phyloP scores from a whole-genome alignment of 2,888 invertebrate species.

The Phyllotreta cruciferae region DNA sequence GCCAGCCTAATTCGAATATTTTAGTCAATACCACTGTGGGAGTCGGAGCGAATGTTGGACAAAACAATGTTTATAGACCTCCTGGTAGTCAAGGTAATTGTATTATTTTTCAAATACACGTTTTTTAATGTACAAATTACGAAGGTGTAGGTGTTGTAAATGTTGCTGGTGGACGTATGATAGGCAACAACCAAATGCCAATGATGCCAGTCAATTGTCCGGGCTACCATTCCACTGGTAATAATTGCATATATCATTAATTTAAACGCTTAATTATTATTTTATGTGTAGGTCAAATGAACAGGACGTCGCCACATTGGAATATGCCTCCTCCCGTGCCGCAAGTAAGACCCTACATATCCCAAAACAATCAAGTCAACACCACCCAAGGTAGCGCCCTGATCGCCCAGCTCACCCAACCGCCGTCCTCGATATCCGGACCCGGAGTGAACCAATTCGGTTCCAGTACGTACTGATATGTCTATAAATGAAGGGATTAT shows the following conservation, averaged over 20 bases:
- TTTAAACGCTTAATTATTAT: background rate
- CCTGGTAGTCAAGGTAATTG: constrained; percentile 43
- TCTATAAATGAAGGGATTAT: background rate
- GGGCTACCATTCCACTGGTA: constrained; percentile 52
- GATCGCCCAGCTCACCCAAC: constrained; percentile 67
- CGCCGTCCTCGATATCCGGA: constrained; percentile 62
- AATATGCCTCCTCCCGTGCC: constrained; percentile 70
- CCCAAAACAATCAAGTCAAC: constrained; percentile 49
- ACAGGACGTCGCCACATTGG: constrained; percentile 58
- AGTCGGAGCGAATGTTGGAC: constrained; percentile 53
- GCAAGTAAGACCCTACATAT: constrained; percentile 53
- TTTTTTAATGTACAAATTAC: background rate
- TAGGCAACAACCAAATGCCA: constrained; percentile 51
- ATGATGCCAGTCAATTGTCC: constrained; percentile 55
- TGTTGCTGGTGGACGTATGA: constrained; percentile 42
- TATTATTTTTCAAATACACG: background rate
- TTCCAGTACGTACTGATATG: constrained; percentile 61
- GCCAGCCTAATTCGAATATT: constrained; percentile 59
- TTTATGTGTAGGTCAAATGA: constrained; percentile 37
- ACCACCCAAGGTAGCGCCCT: constrained; percentile 64
- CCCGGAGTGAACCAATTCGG: constrained; percentile 60
- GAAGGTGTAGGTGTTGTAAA: constrained; percentile 41
- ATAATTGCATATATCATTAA: background rate
- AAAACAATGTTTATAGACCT: constrained; percentile 59
- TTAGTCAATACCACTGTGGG: constrained; percentile 51